These are phyloP conservation scores for Chelon auratus DNA, from an alignment of 2,797 vertebrate genomes.

Conservation along the genomic window DNA sequence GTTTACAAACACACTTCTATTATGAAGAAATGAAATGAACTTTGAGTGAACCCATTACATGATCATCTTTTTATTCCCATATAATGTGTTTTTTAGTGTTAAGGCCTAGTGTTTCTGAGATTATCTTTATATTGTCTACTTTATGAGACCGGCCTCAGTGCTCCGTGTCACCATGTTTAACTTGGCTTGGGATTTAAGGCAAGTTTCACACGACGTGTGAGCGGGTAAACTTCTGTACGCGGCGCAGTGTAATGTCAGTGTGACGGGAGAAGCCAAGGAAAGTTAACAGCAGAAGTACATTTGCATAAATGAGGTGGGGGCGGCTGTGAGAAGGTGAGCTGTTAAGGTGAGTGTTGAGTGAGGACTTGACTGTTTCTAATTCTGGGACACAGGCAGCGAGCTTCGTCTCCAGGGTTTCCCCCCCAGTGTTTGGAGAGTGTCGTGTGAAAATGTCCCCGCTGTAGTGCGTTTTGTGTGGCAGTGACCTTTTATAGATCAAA, in stretches of 20 bases:
- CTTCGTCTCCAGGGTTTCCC: slow-evolving; percentile 67
- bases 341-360: slow-evolving; percentile 49
- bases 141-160: slow-evolving; percentile 22
- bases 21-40: slow-evolving; percentile 71
- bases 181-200: slow-evolving; percentile 15
- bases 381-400: slow-evolving; percentile 52
- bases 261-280: slow-evolving; percentile 5
- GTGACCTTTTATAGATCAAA: slow-evolving; percentile 76
- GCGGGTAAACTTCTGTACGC: neutral
- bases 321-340: slow-evolving; percentile 45
- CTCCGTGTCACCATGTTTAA: slow-evolving; percentile 2
- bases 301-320: slow-evolving; percentile 28
- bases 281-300: slow-evolving; percentile 24
- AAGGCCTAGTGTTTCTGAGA: slow-evolving; percentile 16
- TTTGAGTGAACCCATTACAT: slow-evolving; percentile 70
- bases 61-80: slow-evolving; percentile 47
- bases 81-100: slow-evolving; percentile 30
- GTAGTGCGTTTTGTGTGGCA: slow-evolving; percentile 60
- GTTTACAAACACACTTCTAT: slow-evolving; percentile 66
- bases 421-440: slow-evolving; percentile 56
- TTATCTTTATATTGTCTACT: slow-evolving; percentile 24
- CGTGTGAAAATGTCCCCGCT: slow-evolving; percentile 68
- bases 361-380: slow-evolving; percentile 64
- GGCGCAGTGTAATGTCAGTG: neutral
- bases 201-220: slow-evolving; percentile 20